Conservation (phyloP, 2,113 vertebrate species). For the Cinclus mexicanus region DNA sequence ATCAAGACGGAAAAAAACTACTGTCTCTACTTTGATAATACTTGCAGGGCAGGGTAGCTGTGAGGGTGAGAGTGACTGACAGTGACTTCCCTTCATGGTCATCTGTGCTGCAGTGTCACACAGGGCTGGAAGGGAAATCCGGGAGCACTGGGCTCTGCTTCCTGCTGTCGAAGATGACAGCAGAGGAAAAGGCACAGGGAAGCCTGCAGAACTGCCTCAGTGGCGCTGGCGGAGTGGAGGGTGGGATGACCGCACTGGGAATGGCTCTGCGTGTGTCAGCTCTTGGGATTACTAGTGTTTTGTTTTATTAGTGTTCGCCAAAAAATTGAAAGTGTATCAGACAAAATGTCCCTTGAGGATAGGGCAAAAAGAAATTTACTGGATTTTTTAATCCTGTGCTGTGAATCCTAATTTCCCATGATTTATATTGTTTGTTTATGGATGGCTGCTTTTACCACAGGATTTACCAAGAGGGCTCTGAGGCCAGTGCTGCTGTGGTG, state of each 20-base stretch:
- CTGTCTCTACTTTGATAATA: background rate
- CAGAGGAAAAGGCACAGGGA: background rate
- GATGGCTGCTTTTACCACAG: conserved; percentile 75
- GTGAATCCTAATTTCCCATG: conserved; percentile 26
- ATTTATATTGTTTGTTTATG: conserved; percentile 38
- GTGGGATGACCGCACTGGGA: background rate
- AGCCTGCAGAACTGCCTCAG: background rate
- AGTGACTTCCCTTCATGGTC: background rate
- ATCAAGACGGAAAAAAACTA: background rate
- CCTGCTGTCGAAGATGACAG: background rate
- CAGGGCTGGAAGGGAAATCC: background rate
- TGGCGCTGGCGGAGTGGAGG: background rate
- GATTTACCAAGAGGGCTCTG: conserved; percentile 80
- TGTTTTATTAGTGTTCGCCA: background rate
- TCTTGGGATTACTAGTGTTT: background rate
- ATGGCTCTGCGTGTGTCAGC: background rate
- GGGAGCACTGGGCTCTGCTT: background rate
- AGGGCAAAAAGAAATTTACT: background rate
- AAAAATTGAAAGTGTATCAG: background rate
- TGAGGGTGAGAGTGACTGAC: background rate
- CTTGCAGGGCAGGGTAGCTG: background rate
- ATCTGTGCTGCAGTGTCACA: background rate
- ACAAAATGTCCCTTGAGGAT: background rate
- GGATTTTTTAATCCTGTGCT: background rate
- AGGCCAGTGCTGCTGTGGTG: conserved; percentile 82